Base-by-base conservation (phyloP, 2,888 invertebrate species). In the Pyrochroa serraticornis region DNA sequence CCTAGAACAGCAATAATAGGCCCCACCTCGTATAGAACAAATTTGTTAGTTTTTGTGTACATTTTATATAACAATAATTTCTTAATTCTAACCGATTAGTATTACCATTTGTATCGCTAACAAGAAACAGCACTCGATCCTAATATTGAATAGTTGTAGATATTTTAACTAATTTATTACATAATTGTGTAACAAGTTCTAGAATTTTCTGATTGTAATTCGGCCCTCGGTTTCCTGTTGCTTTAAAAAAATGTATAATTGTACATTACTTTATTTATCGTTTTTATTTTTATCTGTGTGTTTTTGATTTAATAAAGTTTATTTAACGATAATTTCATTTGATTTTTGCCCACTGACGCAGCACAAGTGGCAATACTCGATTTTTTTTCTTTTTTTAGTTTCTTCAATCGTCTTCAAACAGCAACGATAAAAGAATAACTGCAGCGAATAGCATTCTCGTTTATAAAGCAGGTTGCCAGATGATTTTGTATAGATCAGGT, bases 1-100 rank as follows among this genome's bases (percentile, higher is more conserved):
- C 64, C 82, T 92, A 79, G 93, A 93, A 80, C 92, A 92, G 80
- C 92, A 92, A 82, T 88, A 87, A 86, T 46, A 55, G 39, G 45
- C 58, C 60, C 33, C 52, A 3, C 47, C 51, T 55, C 51, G 62
- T 60, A 58, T 63, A 69, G 63, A 62, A 60, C 52, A 60, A 47
- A 51, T 43, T 12, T 46, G 33, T 62, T 62, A 64, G 64, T 69
- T 69, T 72, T 71, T 71, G 69, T 71, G 71, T 72, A 72, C 69
- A 72, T 72, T 72, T 70, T 71, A 71, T 71, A 72, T 68, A 63
- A 68, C 58, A 63, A 63, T 64, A 64, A 66, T 62, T 68, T 67
- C 52, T 63, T 65, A 67, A 65, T 63, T 68, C 70, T 72, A 72
- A 71, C 69, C 67, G 61, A 68, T 60, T 67, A 71, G 68, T 67